Percentiles rank a stretch among this genome's conserved stretches.
These are phyloP conservation scores for Gopherus evgoodei DNA, from an alignment of 2,113 vertebrate genomes.

Conservation along the genomic window DNA sequence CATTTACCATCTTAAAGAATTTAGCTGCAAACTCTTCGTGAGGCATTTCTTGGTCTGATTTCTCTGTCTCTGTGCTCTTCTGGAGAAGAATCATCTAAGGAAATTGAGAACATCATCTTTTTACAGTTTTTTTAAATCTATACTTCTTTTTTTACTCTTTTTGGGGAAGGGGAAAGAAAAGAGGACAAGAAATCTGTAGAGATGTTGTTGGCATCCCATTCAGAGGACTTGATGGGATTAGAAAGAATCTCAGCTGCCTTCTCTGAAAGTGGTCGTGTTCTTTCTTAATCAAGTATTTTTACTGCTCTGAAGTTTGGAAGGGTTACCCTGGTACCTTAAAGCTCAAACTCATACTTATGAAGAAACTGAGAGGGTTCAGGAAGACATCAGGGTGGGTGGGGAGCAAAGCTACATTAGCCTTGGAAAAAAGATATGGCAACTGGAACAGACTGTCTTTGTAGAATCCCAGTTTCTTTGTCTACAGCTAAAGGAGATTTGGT, in stretches of 20 bases:
- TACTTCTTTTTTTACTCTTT: rapidly evolving
- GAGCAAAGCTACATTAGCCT: not conserved
- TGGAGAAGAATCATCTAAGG: not conserved
- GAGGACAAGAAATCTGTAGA: not conserved
- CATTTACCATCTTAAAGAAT: not conserved
- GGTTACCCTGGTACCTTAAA: not conserved
- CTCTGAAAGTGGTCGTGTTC: not conserved
- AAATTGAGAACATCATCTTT: not conserved
- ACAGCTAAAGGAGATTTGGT: not conserved
- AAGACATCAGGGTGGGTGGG: not conserved
- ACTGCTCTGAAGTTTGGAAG: not conserved
- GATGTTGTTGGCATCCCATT: not conserved
- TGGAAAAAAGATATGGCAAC: not conserved
- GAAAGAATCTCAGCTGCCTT: not conserved
- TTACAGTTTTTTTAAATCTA: not conserved
- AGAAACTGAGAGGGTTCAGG: not conserved
- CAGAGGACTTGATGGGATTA: not conserved
- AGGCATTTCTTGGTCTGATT: not conserved
- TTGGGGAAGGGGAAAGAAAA: not conserved
- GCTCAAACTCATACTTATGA: not conserved
- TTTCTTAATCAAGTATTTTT: not conserved
- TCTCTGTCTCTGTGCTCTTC: not conserved
- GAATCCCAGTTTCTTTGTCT: not conserved
- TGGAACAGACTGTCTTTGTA: not conserved
- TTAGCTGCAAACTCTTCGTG: not conserved